Percentiles rank a stretch among this genome's conserved stretches.
Evolutionary conservation across 2,888 invertebrate species (phyloP).

Genomic region (Trachelus tabidus): DNA sequence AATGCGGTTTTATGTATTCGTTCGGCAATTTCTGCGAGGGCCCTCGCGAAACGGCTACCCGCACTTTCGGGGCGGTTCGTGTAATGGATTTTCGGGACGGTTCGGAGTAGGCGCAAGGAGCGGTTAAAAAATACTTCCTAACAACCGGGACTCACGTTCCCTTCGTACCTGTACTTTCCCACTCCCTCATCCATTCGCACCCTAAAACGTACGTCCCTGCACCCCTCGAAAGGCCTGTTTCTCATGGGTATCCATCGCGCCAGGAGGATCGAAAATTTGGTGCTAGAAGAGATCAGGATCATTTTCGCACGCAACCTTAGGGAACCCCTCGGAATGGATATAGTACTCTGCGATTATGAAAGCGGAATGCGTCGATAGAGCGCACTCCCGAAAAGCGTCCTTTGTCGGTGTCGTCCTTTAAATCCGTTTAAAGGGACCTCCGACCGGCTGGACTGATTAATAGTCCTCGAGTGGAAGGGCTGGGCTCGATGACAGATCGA

Average conservation of each 20-base stretch:
- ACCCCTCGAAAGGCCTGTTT: background rate
- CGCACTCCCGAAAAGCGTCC: conserved; percentile 37
- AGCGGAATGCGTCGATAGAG: background rate
- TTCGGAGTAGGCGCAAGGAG: conserved; percentile 24
- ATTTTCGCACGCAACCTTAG: background rate
- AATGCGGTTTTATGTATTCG: conserved; percentile 39
- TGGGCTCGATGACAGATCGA: conserved; percentile 59
- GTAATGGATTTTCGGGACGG: conserved; percentile 24
- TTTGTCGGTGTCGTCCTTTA: conserved; percentile 57
- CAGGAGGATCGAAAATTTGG: background rate
- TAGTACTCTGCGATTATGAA: background rate
- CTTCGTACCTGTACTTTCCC: background rate
- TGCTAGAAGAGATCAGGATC: background rate
- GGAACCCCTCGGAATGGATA: background rate
- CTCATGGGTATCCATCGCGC: background rate
- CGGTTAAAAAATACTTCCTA: conserved; percentile 17
- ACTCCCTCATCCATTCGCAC: background rate
- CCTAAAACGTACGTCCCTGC: conserved; percentile 16
- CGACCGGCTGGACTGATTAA: conserved; percentile 56
- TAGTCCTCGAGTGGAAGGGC: conserved; percentile 46
- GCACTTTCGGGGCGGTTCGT: conserved; percentile 6
- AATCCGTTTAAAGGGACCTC: conserved; percentile 59
- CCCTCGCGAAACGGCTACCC: conserved; percentile 15
- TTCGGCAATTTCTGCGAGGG: conserved; percentile 35
- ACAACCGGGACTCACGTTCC: conserved; percentile 10